phyloP scores from a whole-genome alignment of 2,888 invertebrate species.

The Ectobius pallidus region DNA sequence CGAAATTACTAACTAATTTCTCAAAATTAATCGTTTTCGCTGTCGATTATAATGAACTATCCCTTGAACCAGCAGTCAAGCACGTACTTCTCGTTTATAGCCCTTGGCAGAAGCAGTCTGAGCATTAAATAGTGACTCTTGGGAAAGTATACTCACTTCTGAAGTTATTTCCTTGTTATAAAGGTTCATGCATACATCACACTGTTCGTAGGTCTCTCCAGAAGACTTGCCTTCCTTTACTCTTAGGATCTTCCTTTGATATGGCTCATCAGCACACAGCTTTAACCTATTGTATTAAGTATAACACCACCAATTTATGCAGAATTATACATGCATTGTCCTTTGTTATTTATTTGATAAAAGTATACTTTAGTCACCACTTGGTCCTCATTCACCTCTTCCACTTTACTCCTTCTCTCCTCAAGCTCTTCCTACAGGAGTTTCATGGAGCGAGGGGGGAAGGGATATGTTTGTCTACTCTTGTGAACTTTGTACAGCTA shows the following conservation, averaged over 20 bases:
- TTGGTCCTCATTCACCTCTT: background rate
- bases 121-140: no score
- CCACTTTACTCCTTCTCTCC: background rate
- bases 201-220: background rate
- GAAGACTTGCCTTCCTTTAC: background rate
- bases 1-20: no score
- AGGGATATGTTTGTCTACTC: constrained; percentile 8
- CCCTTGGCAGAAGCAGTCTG: no score
- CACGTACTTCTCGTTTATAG: no score
- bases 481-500: constrained; percentile 24
- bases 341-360: constrained; percentile 13
- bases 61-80: no score
- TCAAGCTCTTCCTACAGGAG: background rate
- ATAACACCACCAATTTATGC: background rate
- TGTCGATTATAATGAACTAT: no score
- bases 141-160: no score
- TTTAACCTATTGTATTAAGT: constrained; percentile 4
- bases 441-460: background rate
- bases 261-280: background rate
- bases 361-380: constrained; percentile 1
- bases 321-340: background rate
- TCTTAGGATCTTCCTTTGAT: background rate
- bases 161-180: no score
- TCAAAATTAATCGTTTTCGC: no score
- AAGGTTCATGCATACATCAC: background rate